phyloP scores from a whole-genome alignment of 2,797 vertebrate genomes.

The Gallinago stenura region DNA sequence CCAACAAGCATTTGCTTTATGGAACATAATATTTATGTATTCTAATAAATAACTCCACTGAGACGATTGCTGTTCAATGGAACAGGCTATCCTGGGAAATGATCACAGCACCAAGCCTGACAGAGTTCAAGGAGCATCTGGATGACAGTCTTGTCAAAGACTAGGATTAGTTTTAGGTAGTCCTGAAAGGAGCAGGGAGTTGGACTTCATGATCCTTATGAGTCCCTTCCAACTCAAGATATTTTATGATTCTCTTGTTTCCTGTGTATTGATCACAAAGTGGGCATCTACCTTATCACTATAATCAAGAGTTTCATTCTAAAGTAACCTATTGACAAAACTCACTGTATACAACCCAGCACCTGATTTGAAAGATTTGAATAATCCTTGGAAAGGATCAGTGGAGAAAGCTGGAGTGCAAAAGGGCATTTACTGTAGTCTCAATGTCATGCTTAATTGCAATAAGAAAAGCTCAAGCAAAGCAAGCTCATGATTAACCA shows the following conservation, averaged over 20 bases:
- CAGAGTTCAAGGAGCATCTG: not conserved
- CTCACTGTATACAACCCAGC: not conserved
- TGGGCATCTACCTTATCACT: not conserved
- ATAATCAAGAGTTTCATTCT: not conserved
- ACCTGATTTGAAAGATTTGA: not conserved
- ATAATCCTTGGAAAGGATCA: not conserved
- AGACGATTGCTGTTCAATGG: accelerated
- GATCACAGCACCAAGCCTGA: not conserved
- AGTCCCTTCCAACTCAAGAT: not conserved
- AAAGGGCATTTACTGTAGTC: not conserved
- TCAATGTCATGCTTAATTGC: not conserved
- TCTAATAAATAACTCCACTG: not conserved
- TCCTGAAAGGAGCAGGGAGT: not conserved
- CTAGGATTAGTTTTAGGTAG: not conserved
- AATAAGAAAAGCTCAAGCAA: not conserved
- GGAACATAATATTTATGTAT: not conserved
- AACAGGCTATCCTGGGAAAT: not conserved
- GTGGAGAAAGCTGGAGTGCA: not conserved
- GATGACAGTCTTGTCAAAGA: accelerated
- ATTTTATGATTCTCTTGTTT: not conserved
- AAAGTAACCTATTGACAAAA: not conserved
- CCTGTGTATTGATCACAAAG: not conserved
- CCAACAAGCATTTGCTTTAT: not conserved
- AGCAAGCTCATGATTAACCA: not conserved
- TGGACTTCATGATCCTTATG: not conserved